Evolutionary conservation across 1,140 invertebrate genomes (phyloP).

Genomic region (Dryas iulia): DNA sequence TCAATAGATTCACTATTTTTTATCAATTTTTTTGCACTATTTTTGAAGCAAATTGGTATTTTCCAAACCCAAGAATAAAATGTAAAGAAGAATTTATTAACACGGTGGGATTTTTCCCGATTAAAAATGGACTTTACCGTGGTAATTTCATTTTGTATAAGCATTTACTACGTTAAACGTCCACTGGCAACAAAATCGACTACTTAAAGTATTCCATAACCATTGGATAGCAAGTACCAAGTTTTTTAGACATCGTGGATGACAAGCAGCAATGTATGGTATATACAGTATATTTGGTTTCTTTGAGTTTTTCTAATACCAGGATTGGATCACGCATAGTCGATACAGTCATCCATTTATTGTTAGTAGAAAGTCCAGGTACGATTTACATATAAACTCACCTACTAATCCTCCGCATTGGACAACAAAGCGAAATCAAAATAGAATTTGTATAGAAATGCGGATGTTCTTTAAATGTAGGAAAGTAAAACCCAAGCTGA

Average conservation of each 20-base stretch:
- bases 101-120: conserved; percentile 8
- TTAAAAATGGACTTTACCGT: conserved; percentile 18
- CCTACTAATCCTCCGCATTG: conserved; percentile 23
- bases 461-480: conserved; percentile 1
- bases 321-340: conserved; percentile 18
- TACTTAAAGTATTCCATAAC: background rate
- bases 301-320: background rate
- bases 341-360: conserved; percentile 30
- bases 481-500: background rate
- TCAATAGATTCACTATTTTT: background rate
- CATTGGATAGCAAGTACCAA: background rate
- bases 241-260: background rate
- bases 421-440: conserved; percentile 15
- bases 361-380: conserved; percentile 27
- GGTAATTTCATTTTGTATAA: conserved; percentile 30
- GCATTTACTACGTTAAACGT: background rate
- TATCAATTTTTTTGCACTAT: background rate
- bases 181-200: background rate
- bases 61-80: conserved; percentile 2
- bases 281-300: background rate
- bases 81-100: conserved; percentile 4
- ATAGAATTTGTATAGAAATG: background rate
- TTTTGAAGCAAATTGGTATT: background rate
- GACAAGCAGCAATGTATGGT: background rate
- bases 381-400: conserved; percentile 31